Percentiles rank a stretch among this genome's conserved stretches.
Conservation (phyloP, 2,888 invertebrate genomes). For the Choreutis nemorana region DNA sequence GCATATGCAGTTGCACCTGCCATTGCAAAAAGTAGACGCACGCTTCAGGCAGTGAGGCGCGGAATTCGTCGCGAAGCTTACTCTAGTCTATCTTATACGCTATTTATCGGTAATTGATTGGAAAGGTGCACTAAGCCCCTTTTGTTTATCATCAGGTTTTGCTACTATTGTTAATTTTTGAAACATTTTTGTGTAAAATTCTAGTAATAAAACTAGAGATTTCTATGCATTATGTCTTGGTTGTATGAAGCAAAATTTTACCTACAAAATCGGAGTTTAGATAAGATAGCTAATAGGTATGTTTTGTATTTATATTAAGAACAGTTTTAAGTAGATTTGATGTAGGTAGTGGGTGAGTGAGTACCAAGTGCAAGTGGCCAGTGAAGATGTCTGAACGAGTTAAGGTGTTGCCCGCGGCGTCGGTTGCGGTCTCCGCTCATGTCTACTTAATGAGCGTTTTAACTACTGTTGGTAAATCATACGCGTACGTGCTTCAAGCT, state of each 20-base stretch:
- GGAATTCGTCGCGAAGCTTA: conserved; percentile 56
- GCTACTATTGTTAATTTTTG: no score
- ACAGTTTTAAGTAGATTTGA: no score
- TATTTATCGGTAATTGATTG: conserved; percentile 64
- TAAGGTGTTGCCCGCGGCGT: conserved; percentile 32
- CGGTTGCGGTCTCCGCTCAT: conserved; percentile 29
- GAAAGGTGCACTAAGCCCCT: conserved; percentile 49
- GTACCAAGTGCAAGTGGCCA: conserved; percentile 14
- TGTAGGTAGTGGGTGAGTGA: no score
- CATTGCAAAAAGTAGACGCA: conserved; percentile 59
- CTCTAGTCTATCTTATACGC: conserved; percentile 53
- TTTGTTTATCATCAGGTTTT: conserved; percentile 13
- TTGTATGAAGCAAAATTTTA: no score
- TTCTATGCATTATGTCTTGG: no score
- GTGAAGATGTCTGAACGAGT: conserved; percentile 39
- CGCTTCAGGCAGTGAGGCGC: conserved; percentile 57
- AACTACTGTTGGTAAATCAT: conserved; percentile 55
- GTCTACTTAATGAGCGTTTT: conserved; percentile 50
- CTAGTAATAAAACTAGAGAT: neutral
- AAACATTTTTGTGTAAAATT: neutral
- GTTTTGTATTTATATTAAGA: no score
- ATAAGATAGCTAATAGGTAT: no score
- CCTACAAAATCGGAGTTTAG: no score
- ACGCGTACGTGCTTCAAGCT: conserved; percentile 25
- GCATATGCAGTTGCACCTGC: conserved; percentile 62